These are phyloP conservation scores for Rhinatrema bivittatum DNA, from an alignment of 2,797 vertebrate genomes.

Conservation along the genomic window DNA sequence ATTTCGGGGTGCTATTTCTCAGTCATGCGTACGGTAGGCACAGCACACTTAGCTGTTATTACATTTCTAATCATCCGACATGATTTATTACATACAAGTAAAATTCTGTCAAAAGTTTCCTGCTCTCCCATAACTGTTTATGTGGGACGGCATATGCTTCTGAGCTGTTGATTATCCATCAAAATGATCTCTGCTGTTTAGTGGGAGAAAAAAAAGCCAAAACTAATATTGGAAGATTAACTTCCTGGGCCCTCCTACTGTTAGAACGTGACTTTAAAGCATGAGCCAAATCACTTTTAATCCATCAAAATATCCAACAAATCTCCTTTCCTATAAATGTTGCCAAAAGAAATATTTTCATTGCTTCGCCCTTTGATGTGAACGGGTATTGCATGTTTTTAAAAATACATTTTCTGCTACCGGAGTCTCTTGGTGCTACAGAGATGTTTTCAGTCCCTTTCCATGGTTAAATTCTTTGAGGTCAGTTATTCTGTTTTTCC, in stretches of 20 bases:
- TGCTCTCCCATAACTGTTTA: slow-evolving; percentile 9
- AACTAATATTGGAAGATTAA: slow-evolving; percentile 10
- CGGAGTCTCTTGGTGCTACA: slow-evolving; percentile 6
- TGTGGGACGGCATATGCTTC: slow-evolving; percentile 15
- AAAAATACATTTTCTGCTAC: neutral
- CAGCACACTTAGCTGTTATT: neutral
- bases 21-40: too few species aligned
- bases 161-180: slow-evolving; percentile 15
- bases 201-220: slow-evolving; percentile 16
- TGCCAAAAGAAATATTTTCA: slow-evolving; percentile 19
- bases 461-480: too few species aligned
- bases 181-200: slow-evolving; percentile 13
- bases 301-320: slow-evolving; percentile 2
- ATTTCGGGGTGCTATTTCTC: slow-evolving; percentile 9
- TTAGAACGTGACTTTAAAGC: slow-evolving; percentile 21
- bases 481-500: too few species aligned
- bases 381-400: slow-evolving; percentile 6
- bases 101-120: slow-evolving; percentile 7
- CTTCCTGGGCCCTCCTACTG: slow-evolving; percentile 15
- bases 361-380: slow-evolving; percentile 12
- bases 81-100: slow-evolving; percentile 11
- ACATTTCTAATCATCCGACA: slow-evolving; percentile 10
- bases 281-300: slow-evolving; percentile 15
- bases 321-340: slow-evolving; percentile 9
- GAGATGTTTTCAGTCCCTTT: too few species aligned